Conservation (phyloP, 2,113 vertebrate genomes). For the Neopipo cinnamomea region DNA sequence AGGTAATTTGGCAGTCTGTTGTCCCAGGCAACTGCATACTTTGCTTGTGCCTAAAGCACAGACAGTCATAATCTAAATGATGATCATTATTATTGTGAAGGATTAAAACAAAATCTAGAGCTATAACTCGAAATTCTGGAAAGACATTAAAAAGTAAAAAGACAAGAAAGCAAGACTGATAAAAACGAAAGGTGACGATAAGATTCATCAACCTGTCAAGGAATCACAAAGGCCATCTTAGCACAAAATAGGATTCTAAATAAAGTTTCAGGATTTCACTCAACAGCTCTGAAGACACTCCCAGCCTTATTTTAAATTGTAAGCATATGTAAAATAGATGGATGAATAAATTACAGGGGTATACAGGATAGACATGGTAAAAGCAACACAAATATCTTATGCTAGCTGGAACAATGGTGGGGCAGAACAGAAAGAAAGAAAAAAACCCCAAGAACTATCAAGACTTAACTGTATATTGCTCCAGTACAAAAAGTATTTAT, state of each 20-base stretch:
- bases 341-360: neutral
- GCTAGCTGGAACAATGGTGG: neutral
- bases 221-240: neutral
- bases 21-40: neutral
- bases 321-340: neutral
- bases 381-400: neutral
- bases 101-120: neutral
- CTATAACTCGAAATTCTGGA: neutral
- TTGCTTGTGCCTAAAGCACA: neutral
- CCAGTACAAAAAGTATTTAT: neutral
- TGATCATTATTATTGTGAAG: neutral
- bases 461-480: neutral
- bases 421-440: neutral
- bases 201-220: neutral
- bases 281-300: neutral
- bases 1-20: conserved; percentile 2
- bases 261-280: neutral
- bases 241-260: neutral
- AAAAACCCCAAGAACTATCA: neutral
- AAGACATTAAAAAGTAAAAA: neutral
- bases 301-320: neutral
- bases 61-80: neutral
- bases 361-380: neutral
- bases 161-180: neutral
- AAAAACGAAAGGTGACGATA: neutral